Percentiles rank a stretch among this genome's conserved stretches.
Conservation (phyloP, 2,888 invertebrate genomes). For the Hirtodrosophila alboralis region DNA sequence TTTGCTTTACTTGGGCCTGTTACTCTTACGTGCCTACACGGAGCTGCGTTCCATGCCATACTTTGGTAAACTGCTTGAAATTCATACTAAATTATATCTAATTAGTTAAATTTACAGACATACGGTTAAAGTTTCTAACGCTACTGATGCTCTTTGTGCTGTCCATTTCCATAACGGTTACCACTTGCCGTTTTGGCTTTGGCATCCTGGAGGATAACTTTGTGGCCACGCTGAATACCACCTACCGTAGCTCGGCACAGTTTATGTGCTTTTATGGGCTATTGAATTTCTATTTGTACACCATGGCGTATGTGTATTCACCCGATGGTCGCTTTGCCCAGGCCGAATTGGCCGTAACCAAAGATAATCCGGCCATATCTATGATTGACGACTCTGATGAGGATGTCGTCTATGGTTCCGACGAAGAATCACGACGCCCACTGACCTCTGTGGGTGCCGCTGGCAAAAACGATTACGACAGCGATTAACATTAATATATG, state of each 20-base stretch:
- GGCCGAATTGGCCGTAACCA: constrained; percentile 94
- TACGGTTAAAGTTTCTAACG: constrained; percentile 95
- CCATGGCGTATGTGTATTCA: constrained; percentile 97
- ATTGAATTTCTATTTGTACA: constrained; percentile 96
- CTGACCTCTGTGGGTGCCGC: constrained; percentile 88
- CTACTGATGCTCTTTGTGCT: constrained; percentile 92
- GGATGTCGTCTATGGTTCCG: constrained; percentile 97
- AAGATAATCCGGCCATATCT: constrained; percentile 98
- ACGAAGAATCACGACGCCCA: constrained; percentile 93
- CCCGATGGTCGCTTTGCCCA: constrained; percentile 92
- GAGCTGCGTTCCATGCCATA: constrained; percentile 98
- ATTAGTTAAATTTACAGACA: constrained; percentile 86
- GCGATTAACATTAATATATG: constrained; percentile 86
- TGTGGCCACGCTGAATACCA: constrained; percentile 93
- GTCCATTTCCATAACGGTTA: constrained; percentile 89
- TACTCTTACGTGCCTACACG: constrained; percentile 95
- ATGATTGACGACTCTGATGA: constrained; percentile 99
- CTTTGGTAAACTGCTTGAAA: constrained; percentile 90
- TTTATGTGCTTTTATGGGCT: constrained; percentile 98
- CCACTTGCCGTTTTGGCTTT: constrained; percentile 93
- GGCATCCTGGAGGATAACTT: constrained; percentile 97
- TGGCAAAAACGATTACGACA: constrained; percentile 88
- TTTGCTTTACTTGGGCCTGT: constrained; percentile 91
- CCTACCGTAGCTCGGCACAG: constrained; percentile 95
- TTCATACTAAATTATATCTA: not conserved